Conservation (phyloP, 1,140 invertebrate genomes). For the Drosophila lacteicornis region DNA sequence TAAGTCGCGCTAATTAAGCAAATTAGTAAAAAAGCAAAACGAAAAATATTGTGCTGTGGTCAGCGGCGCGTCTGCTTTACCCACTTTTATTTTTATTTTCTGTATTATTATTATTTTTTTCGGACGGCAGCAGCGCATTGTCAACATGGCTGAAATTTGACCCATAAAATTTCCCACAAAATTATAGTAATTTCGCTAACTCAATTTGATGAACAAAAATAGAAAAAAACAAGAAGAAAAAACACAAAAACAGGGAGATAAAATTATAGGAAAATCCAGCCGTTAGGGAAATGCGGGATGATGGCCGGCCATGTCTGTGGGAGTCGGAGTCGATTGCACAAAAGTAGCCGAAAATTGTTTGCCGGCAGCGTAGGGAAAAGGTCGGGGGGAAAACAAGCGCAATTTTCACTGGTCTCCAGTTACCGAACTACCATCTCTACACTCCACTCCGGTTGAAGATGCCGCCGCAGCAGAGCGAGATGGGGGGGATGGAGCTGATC, state of each 20-base stretch:
- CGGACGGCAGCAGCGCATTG: slow-evolving; percentile 44
- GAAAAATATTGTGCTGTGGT: slow-evolving; percentile 60
- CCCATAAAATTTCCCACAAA: slow-evolving; percentile 81
- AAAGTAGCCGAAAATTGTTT: slow-evolving; percentile 73
- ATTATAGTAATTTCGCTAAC: slow-evolving; percentile 82
- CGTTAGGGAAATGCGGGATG: slow-evolving; percentile 48
- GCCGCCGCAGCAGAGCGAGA: slow-evolving; percentile 2
- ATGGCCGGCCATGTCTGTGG: slow-evolving; percentile 35
- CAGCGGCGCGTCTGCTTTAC: slow-evolving; percentile 58
- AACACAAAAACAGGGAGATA: slow-evolving; percentile 22
- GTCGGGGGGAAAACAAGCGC: slow-evolving; percentile 50
- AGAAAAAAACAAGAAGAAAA: slow-evolving; percentile 8
- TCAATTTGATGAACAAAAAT: slow-evolving; percentile 67
- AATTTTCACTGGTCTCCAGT: slow-evolving; percentile 71
- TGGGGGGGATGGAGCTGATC: slow-evolving; percentile 2
- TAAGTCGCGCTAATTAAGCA: slow-evolving; percentile 72
- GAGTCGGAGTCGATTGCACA: slow-evolving; percentile 68
- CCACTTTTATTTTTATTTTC: slow-evolving; percentile 28
- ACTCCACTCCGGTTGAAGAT: slow-evolving; percentile 34
- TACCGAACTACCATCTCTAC: slow-evolving; percentile 31
- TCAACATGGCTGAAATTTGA: slow-evolving; percentile 75
- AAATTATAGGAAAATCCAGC: slow-evolving; percentile 55
- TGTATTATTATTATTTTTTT: slow-evolving; percentile 14
- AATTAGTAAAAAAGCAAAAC: slow-evolving; percentile 67
- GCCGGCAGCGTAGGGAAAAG: slow-evolving; percentile 16